Conservation (phyloP, 2,113 vertebrate species). For the Seriola rivoliana region DNA sequence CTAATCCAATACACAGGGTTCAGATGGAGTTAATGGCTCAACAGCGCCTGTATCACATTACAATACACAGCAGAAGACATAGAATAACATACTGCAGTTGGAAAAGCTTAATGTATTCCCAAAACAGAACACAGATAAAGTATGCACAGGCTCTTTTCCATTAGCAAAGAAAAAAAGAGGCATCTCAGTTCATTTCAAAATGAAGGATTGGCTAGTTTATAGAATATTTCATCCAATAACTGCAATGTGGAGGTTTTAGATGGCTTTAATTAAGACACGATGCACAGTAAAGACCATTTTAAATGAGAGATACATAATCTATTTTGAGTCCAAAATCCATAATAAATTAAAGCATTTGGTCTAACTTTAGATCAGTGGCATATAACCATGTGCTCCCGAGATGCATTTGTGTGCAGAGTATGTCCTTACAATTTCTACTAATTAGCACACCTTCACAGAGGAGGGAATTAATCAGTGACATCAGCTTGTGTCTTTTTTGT, state of each 20-base stretch:
- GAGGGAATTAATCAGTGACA: conserved; percentile 28
- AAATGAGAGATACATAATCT: not conserved
- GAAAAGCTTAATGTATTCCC: not conserved
- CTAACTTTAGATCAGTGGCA: conserved; percentile 8
- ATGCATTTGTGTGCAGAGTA: not conserved
- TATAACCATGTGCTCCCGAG: not conserved
- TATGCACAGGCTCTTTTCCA: not conserved
- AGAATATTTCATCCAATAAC: not conserved
- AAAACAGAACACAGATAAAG: not conserved
- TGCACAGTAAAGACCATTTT: not conserved
- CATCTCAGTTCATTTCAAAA: not conserved
- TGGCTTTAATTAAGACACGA: conserved; percentile 3
- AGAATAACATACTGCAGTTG: conserved; percentile 22
- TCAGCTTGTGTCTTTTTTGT: not conserved
- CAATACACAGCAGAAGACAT: conserved; percentile 25
- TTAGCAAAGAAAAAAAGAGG: not conserved
- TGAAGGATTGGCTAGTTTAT: not conserved
- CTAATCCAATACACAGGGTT: conserved; percentile 36
- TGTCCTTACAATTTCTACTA: not conserved
- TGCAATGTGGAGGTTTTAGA: not conserved
- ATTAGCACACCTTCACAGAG: conserved; percentile 2
- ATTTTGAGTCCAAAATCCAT: conserved; percentile 7
- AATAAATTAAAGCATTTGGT: not conserved
- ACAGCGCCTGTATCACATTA: conserved; percentile 43
- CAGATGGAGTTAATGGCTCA: conserved; percentile 54